A percentile compares a stretch with the other conserved stretches of the same genome.
Conservation (phyloP, 2,888 invertebrate species). For the Lordiphosa andalusiaca region DNA sequence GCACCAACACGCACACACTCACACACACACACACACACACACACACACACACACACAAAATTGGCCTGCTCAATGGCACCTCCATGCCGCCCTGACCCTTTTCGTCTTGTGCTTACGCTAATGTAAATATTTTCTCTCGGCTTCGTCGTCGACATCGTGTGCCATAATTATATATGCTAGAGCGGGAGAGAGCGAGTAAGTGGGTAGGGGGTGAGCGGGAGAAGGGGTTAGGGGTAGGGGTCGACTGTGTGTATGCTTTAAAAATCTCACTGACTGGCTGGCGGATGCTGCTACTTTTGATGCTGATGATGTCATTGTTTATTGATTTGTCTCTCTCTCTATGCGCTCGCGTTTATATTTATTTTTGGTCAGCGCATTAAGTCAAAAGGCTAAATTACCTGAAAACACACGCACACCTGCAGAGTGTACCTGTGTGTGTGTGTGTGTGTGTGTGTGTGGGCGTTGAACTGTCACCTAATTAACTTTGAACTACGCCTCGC, state of each 20-base stretch:
- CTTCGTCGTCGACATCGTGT: conserved; percentile 26
- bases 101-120: conserved; percentile 58
- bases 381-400: conserved; percentile 43
- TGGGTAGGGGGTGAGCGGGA: not conserved
- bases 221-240: not conserved
- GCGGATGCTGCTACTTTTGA: conserved; percentile 25
- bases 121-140: conserved; percentile 68
- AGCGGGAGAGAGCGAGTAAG: not conserved
- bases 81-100: not conserved
- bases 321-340: conserved; percentile 53
- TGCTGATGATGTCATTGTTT: conserved; percentile 65
- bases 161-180: conserved; percentile 69
- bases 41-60: conserved; percentile 40
- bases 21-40: conserved; percentile 23
- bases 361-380: conserved; percentile 51
- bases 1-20: conserved; percentile 39
- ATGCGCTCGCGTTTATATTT: conserved; percentile 36
- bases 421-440: conserved; percentile 21
- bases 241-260: conserved; percentile 41
- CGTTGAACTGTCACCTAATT: no score
- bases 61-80: conserved; percentile 66
- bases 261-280: conserved; percentile 35
- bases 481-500: no score
- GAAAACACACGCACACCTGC: no score
- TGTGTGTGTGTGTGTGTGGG: conserved; percentile 21